Percentiles rank a stretch among this genome's conserved stretches.
Conservation (phyloP, 2,113 vertebrate species). For the Salvelinus fontinalis region DNA sequence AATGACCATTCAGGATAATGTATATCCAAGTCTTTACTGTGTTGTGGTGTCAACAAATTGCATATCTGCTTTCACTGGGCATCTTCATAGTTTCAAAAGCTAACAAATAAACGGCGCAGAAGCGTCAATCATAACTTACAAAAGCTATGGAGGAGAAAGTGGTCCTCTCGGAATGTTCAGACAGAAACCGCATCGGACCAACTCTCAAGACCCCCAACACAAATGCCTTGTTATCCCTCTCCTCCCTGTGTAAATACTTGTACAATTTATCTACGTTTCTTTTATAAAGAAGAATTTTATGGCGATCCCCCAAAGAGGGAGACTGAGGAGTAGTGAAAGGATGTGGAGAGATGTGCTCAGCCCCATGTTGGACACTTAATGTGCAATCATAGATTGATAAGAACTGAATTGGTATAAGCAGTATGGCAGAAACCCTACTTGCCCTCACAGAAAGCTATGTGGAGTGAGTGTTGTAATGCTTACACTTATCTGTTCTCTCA, state of each 20-base stretch:
- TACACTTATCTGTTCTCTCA: neutral
- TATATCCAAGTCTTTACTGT: too few species aligned
- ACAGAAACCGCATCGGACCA: too few species aligned
- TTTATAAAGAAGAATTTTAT: slow-evolving; percentile 83
- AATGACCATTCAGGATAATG: too few species aligned
- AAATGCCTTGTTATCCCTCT: slow-evolving; percentile 56
- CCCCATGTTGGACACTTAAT: slow-evolving; percentile 18
- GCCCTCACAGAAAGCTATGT: neutral
- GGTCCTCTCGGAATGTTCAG: too few species aligned
- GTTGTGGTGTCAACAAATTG: too few species aligned
- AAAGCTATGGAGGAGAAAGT: too few species aligned
- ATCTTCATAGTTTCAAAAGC: too few species aligned
- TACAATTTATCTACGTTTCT: slow-evolving; percentile 73
- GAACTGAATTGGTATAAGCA: neutral
- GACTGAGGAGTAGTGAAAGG: slow-evolving; percentile 31
- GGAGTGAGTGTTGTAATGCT: neutral
- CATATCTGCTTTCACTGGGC: too few species aligned
- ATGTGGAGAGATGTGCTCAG: slow-evolving; percentile 35
- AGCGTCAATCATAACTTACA: too few species aligned
- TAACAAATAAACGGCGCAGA: too few species aligned
- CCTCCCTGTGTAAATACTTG: slow-evolving; percentile 66
- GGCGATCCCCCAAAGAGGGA: slow-evolving; percentile 71
- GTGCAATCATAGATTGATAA: neutral
- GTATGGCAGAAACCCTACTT: neutral
- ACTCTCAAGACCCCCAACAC: slow-evolving; percentile 45